phyloP scores from a whole-genome alignment of 2,113 vertebrate genomes.

The Paraplagusia blochii region DNA sequence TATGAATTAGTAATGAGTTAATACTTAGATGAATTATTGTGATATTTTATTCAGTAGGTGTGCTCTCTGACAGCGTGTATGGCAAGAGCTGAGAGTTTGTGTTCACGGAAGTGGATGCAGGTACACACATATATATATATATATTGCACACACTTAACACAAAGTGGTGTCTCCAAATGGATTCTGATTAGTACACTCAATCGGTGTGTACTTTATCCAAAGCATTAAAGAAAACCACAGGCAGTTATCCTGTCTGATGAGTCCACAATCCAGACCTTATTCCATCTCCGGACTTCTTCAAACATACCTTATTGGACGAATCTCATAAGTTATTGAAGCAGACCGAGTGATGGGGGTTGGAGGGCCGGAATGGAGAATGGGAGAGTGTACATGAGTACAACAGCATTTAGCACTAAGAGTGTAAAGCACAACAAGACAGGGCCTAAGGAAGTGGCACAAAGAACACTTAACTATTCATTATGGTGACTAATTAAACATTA shows the following conservation, averaged over 20 bases:
- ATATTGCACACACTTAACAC: background rate
- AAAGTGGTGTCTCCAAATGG: slow-evolving; percentile 23
- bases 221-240: background rate
- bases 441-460: slow-evolving; percentile 51
- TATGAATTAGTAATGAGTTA: slow-evolving; percentile 67
- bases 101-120: background rate
- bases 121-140: background rate
- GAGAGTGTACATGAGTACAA: background rate
- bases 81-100: slow-evolving; percentile 9
- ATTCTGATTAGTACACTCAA: slow-evolving; percentile 21
- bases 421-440: slow-evolving; percentile 51
- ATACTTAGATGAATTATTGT: slow-evolving; percentile 59
- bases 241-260: slow-evolving; percentile 4
- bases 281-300: slow-evolving; percentile 21
- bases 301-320: slow-evolving; percentile 25
- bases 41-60: slow-evolving; percentile 62
- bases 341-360: background rate
- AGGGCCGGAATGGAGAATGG: too few species aligned
- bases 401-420: slow-evolving; percentile 17
- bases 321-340: slow-evolving; percentile 59
- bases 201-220: slow-evolving; percentile 17
- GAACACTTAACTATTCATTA: slow-evolving; percentile 65
- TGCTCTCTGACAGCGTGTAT: slow-evolving; percentile 18
- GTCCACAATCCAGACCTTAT: slow-evolving; percentile 10
- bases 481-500: slow-evolving; percentile 62